Evolutionary conservation across 2,888 invertebrate genomes (phyloP), one percentile per base, ranked within the genome.

Genomic region (Tenthredo notha): DNA sequence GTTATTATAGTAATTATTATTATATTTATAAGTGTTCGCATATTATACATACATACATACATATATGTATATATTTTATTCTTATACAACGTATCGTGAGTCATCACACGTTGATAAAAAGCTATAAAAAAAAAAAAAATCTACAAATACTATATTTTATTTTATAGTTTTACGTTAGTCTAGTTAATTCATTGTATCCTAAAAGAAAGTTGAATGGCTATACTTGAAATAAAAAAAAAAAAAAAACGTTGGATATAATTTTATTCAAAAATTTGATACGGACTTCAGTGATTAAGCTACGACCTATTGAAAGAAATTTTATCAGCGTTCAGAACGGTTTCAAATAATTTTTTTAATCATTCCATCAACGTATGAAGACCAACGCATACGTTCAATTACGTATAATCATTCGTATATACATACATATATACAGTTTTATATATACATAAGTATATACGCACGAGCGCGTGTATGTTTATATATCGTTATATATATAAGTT

Each of bases 11-110:
- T 85, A 85, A 86, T 85, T 89, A 91, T 90, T 88, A 90, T 88
- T 87, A 89, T 90, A 89, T 77, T 74, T 85, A 86, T 88, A 88
- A 89, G 87, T 90, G 90, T 90, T 89, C 89, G 89, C 90, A 90
- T 86, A 87, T 90, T 88, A 86, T 88, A 86, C 50, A 58, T 80
- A 47, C 78, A 83, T 83, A 82, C 65, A 37, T 67, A 85, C 37
- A 47, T 54, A 29, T 61, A 61, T 86, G 67, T 80, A 47, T 84
- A 75, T 82, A 61, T 21, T 61, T 21, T 12, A 61, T 61, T 61
- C 25, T 61, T 21, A 21, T 50, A 50, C n/a, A n/a, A n/a, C 61
- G 61, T 10, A 2, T 61, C 25, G 12, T 25, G 61, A 61, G 61
- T 61, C 61, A 25, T 25, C 61, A 61, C 25, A 61, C 25, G 61